Conservation (phyloP, 2,888 invertebrate genomes). For the Temnothorax ravouxi region DNA sequence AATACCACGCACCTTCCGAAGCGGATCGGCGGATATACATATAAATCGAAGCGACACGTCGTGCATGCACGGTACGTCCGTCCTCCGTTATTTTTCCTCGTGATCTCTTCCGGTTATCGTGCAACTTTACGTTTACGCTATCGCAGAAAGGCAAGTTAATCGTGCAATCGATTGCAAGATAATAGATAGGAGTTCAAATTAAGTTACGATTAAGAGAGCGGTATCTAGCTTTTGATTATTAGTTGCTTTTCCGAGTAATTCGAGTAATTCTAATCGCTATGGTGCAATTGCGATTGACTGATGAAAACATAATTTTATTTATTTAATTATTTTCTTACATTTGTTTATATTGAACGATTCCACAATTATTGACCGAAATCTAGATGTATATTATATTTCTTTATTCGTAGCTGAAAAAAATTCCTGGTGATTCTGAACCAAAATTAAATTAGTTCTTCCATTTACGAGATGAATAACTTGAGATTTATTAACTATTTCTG, state of each 20-base stretch:
- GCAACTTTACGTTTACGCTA: conserved; percentile 7
- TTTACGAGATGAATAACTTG: not conserved
- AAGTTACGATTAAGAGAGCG: not conserved
- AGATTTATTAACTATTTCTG: not conserved
- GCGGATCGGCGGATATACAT: not conserved
- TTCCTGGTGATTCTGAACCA: not conserved
- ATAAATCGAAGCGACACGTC: conserved; percentile 28
- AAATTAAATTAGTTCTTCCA: not conserved
- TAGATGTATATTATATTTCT: not conserved
- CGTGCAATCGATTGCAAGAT: not conserved
- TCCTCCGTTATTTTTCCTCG: not conserved
- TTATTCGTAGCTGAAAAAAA: not conserved
- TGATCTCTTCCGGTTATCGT: not conserved
- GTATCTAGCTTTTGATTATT: not conserved
- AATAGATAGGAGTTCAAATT: not conserved
- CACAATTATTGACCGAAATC: not conserved
- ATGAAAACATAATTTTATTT: not conserved
- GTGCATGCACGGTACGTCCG: conserved; percentile 30
- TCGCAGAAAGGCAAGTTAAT: not conserved
- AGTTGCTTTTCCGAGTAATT: not conserved
- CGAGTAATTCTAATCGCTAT: not conserved
- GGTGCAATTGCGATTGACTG: not conserved
- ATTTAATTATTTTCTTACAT: not conserved
- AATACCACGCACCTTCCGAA: conserved; percentile 1
- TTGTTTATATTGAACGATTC: not conserved